Evolutionary conservation across 1,140 invertebrate genomes (phyloP).

Genomic region (Bombus confusus): DNA sequence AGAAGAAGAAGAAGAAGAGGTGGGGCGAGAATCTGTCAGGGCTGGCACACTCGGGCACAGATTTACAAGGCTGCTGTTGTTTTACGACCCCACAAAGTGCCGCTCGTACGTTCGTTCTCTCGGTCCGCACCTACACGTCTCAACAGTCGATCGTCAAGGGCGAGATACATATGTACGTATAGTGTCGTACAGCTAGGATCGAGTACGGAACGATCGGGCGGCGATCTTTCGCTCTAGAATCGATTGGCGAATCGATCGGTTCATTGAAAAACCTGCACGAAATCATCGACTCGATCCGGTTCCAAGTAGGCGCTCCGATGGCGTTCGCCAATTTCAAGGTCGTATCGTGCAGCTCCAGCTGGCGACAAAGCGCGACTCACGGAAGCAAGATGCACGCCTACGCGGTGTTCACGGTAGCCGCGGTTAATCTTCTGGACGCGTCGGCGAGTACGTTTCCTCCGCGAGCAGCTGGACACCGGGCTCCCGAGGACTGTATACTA

Average conservation of each 20-base stretch:
- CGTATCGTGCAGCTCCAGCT: not conserved
- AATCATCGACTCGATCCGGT: not conserved
- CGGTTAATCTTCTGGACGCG: constrained; percentile 13
- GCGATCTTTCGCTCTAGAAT: not conserved
- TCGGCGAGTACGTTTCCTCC: not conserved
- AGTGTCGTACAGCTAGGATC: not conserved
- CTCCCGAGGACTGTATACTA: not conserved
- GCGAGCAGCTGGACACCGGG: not conserved
- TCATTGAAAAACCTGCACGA: no score
- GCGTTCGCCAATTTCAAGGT: not conserved
- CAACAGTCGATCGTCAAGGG: constrained; percentile 1
- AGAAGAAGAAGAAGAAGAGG: constrained; percentile 20
- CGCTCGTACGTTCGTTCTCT: constrained; percentile 63
- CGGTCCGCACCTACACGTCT: constrained; percentile 23
- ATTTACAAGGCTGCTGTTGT: constrained; percentile 80
- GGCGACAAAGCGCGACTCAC: not conserved
- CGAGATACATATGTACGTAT: not conserved
- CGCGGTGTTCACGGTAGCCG: constrained; percentile 1
- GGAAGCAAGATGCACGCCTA: not conserved
- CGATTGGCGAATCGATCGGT: constrained; percentile 1
- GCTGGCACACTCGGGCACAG: constrained; percentile 77
- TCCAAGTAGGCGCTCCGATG: not conserved
- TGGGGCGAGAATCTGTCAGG: constrained; percentile 75
- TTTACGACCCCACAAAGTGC: constrained; percentile 81
- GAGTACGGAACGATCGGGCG: not conserved